Conservation (phyloP, 1,140 invertebrate genomes). For the Mya arenaria region DNA sequence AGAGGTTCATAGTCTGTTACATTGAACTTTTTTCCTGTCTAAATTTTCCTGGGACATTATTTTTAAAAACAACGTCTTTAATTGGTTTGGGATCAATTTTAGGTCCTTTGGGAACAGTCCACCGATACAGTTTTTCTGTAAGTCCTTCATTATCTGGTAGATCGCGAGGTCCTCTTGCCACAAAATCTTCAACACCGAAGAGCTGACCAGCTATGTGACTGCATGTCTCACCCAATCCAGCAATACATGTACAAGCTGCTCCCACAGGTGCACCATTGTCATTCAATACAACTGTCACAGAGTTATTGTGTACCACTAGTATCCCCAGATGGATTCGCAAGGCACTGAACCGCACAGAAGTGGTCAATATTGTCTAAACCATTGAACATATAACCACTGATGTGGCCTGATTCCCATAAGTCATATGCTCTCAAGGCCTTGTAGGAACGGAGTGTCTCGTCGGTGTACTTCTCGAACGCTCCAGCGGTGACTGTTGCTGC, state of each 20-base stretch:
- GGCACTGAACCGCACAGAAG: constrained; percentile 22
- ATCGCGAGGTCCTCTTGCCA: neutral
- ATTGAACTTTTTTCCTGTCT: neutral
- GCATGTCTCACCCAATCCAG: constrained; percentile 17
- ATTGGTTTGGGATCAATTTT: neutral
- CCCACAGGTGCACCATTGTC: constrained; percentile 16
- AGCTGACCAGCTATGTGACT: constrained; percentile 2
- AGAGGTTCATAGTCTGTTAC: constrained; percentile 1
- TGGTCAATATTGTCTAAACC: neutral
- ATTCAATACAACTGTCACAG: constrained; percentile 8
- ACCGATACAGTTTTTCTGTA: constrained; percentile 4
- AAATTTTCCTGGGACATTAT: constrained; percentile 5
- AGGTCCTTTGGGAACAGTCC: neutral
- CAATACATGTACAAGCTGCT: constrained; percentile 28
- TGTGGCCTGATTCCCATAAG: constrained; percentile 20
- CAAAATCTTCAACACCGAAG: constrained; percentile 6
- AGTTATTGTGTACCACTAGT: constrained; percentile 37
- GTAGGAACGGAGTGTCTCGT: neutral
- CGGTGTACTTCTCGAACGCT: neutral
- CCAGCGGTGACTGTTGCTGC: neutral
- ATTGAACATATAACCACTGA: constrained; percentile 18
- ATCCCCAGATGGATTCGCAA: constrained; percentile 28
- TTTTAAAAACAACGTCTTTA: neutral
- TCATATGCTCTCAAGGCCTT: constrained; percentile 11
- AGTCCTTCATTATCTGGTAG: neutral